Base-by-base conservation (phyloP, 1,140 invertebrate genomes). In the Drosophila saltans region DNA sequence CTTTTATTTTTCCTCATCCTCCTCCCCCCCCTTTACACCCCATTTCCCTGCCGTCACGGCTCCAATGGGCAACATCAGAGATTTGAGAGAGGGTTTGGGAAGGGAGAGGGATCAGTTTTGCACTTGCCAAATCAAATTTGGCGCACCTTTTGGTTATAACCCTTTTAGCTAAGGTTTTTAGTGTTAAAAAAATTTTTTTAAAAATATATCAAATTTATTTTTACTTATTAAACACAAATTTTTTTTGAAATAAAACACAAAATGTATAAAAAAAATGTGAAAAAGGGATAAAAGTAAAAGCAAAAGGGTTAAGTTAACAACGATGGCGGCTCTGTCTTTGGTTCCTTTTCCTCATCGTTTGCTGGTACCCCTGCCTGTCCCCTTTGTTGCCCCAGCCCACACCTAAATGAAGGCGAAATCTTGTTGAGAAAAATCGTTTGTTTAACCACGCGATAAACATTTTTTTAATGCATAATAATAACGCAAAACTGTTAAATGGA, bases 381-480 rank as follows among this genome's bases (percentile, higher is more conserved):
- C 33, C 6, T 36, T 8, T 6, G 63, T 10, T 28, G 21, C 6
- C 66, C 40, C 66, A 45, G 60, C 75, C 73, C 75, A 69, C 74
- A 69, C 73, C 30, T 55, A 39, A 8, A 55, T 36, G 52, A 41
- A 43, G 41, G 73, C 21, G 58, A 76, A 66, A 67, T 78, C 75
- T 78, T 24, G 68, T 78, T 72, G 68, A 10, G 67, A 40, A 77
- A 78, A 66, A 71, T 69, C 62, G 74, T 78, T 78, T 78, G 75
- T 58, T 63, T 72, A 78, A 78, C 75, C 75, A 78, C 75, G 75
- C 75, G 75, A 78, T 78, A 72, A 77, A 77, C 75, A 78, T 78
- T 77, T 52, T 48, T 78, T 78, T 78, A 78, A 78, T 78, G 75
- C 75, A 78, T 78, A 77, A 77, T 78, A 78, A 78, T 78, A 72